Base-by-base conservation (phyloP, 2,797 vertebrate species). In the Megaceryle alcyon region DNA sequence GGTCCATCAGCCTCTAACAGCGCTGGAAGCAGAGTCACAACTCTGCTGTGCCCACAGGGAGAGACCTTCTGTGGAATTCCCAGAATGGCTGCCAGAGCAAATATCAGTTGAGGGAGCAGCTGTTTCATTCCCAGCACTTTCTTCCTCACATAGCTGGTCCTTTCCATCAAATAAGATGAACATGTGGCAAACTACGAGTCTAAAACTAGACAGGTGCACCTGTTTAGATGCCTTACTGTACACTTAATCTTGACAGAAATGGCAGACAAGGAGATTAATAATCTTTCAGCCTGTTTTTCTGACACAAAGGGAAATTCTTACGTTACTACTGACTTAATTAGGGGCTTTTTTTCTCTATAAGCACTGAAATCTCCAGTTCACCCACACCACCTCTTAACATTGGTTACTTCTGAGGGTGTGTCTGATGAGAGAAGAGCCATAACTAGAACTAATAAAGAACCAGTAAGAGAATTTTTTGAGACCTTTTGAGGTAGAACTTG, bases 321-420 rank as follows among this genome's bases (percentile, higher is more conserved):
- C 9, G 3, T 29, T 6, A 10, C 11, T 21, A 19, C 3, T 43
- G 15, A 64, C 29, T 35, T 8, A 2, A 37, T 48, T 77, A 60
- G 31, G 11, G 12, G 78, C 13, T 12, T 22, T 80, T 80, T 63
- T 49, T 51, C 14, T 12, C n/a, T 48, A 14, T 4, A 4, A 94
- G 3, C 28, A 48, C 25, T 63, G 23, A 46, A 37, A 61, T 35
- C 23, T 69, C 53, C 6, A 10, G 21, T 14, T 94, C 19, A 44
- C 6, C 6, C 21, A 17, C 12, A 12, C 44, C 0, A 7, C 7
- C 37, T 61, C 28, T 68, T 46, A 71, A 33, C 7, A 68, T 15
- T 2, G 2, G 8, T 23, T 28, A 14, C 20, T 54, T 41, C 3
- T 1, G 0, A 53, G 0, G 0, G 22, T 15, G 4, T 11, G 8